phyloP scores from a whole-genome alignment of 2,113 vertebrate species.

The Hyaena hyaena region DNA sequence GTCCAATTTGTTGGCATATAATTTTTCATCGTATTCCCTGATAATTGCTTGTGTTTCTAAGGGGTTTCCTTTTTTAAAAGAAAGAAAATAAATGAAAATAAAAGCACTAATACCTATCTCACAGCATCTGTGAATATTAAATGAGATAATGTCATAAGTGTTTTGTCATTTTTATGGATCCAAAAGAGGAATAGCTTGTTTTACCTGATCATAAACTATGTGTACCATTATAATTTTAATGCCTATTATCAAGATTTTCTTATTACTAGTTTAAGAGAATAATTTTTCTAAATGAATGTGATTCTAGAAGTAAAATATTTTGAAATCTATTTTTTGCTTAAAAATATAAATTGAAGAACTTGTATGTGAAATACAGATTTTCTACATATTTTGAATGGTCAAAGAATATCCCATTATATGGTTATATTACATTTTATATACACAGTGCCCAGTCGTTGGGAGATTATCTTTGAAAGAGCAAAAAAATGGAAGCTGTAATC shows the following conservation, averaged over 20 bases:
- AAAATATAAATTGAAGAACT: not conserved
- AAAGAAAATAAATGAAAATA: not conserved
- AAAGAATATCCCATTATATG: not conserved
- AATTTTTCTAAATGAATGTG: not conserved
- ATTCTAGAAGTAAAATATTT: not conserved
- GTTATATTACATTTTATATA: not conserved
- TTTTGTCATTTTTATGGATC: not conserved
- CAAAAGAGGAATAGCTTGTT: not conserved
- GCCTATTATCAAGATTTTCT: not conserved
- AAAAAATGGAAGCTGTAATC: not conserved
- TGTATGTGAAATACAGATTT: not conserved
- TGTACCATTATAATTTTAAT: not conserved
- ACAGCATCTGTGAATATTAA: not conserved
- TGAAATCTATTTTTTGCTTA: not conserved
- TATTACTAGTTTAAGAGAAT: not conserved
- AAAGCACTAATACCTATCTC: not conserved
- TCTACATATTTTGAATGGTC: not conserved
- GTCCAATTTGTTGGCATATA: no score
- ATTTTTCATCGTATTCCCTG: no score
- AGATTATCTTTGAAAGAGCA: not conserved
- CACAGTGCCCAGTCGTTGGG: not conserved
- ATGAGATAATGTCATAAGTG: not conserved
- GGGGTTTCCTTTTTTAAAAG: no score
- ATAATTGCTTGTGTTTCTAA: no score
- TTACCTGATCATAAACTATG: slow-evolving; percentile 1